Evolutionary conservation across 64 coral and sea anemone genomes (phyloP), one percentile per base, ranked within the genome.

Genomic region (Porites lutea): DNA sequence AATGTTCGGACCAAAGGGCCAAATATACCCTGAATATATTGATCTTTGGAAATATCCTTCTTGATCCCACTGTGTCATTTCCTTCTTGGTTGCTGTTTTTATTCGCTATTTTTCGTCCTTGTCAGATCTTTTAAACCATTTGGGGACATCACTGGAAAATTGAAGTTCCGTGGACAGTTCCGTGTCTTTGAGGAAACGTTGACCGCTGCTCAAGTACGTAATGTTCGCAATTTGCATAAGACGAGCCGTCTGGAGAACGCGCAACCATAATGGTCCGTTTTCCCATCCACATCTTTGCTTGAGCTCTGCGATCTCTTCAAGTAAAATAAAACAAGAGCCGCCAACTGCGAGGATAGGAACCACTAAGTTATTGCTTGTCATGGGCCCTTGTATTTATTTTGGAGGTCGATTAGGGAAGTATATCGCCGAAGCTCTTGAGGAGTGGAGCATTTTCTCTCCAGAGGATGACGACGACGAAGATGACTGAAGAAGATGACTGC

Each of bases 381-480:
- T 94, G 19, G 59, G 77, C 12, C 95, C 95, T 6, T 79, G 92
- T 67, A 18, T 96, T 13, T 96, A 96, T 66, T 48, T 96, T 76
- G 95, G 95, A 55, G 95, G 91, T 46, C 66, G 4, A 13, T 46
- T 93, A 51, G 91, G 82, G n/a, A 91, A 82, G 67, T 77, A 82
- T 71, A 69, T 97, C 13, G 88, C 95, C 12, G 75, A 78, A 8
- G 44, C 94, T 72, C 65, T 94, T 14, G 91, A 96, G 15, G 95
- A 93, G 79, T 96, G 91, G 91, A 94, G 86, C 74, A 96, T 96
- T 74, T 96, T 96, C 79, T 37, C 4, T 52, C 89, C 83, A 6
- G 92, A 94, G 20, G 91, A 93, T 55, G 91, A 96, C 44, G 95
- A 96, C 27, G 95, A 96, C 81, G 91, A 96, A 43, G 95, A 96